phyloP scores from a whole-genome alignment of 2,797 vertebrate genomes.

The Pseudochirops cupreus region DNA sequence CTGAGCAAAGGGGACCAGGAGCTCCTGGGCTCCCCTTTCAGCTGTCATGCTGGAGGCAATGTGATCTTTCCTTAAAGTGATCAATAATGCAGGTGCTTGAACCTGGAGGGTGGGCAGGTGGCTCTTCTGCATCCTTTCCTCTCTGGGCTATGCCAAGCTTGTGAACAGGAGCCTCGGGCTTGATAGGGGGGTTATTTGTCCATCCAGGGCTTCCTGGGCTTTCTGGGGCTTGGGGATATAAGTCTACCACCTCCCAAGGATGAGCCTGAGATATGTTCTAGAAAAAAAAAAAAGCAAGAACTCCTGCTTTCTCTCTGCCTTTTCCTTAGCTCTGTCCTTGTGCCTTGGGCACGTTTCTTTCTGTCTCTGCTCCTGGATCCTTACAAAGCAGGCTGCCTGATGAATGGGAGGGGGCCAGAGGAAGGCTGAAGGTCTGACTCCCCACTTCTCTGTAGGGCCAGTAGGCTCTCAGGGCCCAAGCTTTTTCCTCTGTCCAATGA shows the following conservation, averaged over 20 bases:
- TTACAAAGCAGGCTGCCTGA: not conserved
- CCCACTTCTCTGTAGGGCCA: not conserved
- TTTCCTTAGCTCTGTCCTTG: not conserved
- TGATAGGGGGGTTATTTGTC: not conserved
- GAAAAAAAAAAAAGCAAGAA: not conserved
- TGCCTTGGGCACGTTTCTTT: not conserved
- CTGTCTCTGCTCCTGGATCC: not conserved
- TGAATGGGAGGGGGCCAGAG: not conserved
- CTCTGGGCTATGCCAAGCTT: not conserved
- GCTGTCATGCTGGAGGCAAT: not conserved
- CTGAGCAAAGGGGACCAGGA: not conserved
- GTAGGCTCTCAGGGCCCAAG: not conserved
- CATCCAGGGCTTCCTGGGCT: not conserved
- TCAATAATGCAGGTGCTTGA: not conserved
- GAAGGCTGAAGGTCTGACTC: not conserved
- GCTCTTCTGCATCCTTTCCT: not conserved
- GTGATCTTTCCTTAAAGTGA: not conserved
- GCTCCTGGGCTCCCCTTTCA: not conserved
- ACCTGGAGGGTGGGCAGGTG: not conserved
- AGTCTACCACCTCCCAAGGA: not conserved
- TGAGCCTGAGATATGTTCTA: not conserved
- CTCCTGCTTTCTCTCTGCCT: not conserved
- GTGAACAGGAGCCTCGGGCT: not conserved
- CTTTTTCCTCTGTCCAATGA: not conserved
- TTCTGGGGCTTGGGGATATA: not conserved